Conservation (phyloP, 1,140 invertebrate species). For the Catajapyx aquilonaris region DNA sequence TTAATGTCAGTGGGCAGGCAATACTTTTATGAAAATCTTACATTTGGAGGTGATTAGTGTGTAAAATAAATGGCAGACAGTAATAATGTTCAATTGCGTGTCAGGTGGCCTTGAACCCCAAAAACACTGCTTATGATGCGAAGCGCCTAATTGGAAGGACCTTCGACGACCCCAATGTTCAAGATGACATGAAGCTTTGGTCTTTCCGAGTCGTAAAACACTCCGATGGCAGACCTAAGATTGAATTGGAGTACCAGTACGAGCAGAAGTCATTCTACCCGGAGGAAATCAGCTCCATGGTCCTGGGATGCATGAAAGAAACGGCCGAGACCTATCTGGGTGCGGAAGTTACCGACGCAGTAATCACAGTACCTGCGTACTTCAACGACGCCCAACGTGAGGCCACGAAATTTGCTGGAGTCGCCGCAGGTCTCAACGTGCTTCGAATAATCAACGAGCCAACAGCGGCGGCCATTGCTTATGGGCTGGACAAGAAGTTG, state of each 20-base stretch:
- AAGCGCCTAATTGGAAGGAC: constrained; percentile 33
- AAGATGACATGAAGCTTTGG: constrained; percentile 35
- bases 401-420: constrained; percentile 51
- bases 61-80: too few species aligned
- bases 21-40: too few species aligned
- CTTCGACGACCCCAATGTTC: constrained; percentile 28
- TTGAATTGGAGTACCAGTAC: constrained; percentile 17
- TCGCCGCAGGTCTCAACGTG: constrained; percentile 27
- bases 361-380: too few species aligned
- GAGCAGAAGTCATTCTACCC: constrained; percentile 24
- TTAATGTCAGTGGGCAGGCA: too few species aligned
- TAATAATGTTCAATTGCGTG: too few species aligned
- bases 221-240: constrained; percentile 23
- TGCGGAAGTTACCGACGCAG: constrained; percentile 32
- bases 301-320: constrained; percentile 9
- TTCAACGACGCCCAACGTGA: too few species aligned
- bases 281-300: constrained; percentile 24
- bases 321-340: constrained; percentile 31
- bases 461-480: constrained; percentile 61
- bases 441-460: too few species aligned
- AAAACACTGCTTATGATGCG: too few species aligned
- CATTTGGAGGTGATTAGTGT: too few species aligned
- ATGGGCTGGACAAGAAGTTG: constrained; percentile 62
- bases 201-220: constrained; percentile 25
- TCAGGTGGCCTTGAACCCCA: too few species aligned